Percentiles rank a stretch among this genome's conserved stretches.
Evolutionary conservation across 2,888 invertebrate species (phyloP).

Genomic region (Osedax frankpressi): DNA sequence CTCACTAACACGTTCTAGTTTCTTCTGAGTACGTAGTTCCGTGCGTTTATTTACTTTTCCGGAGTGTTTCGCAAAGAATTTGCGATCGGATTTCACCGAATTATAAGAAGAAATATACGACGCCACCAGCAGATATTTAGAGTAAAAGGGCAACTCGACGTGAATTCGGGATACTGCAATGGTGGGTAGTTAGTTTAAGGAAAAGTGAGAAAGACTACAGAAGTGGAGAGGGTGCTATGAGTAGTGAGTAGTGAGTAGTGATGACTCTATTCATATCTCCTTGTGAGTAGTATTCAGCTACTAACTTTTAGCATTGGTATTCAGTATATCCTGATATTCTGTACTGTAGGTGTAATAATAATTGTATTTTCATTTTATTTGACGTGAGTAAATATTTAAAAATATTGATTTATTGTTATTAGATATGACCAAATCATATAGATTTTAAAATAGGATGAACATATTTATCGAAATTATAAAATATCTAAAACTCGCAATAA

Average conservation of each 20-base stretch:
- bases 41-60: conserved; percentile 2
- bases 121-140: conserved; percentile 75
- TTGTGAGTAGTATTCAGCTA: too few species aligned
- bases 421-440: too few species aligned
- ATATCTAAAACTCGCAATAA: too few species aligned
- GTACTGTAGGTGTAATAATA: background rate
- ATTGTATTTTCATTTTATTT: too few species aligned
- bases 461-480: too few species aligned
- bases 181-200: background rate
- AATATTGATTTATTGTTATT: too few species aligned
- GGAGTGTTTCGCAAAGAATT: conserved; percentile 62
- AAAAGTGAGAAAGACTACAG: too few species aligned
- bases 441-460: too few species aligned
- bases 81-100: conserved; percentile 71
- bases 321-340: background rate
- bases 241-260: too few species aligned
- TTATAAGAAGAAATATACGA: conserved; percentile 85
- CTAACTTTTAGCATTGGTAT: background rate
- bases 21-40: background rate
- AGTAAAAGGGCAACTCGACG: conserved; percentile 64
- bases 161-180: conserved; percentile 27
- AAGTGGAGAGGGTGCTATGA: too few species aligned
- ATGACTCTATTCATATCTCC: too few species aligned
- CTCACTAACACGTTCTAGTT: background rate
- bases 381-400: too few species aligned